Evolutionary conservation across 2,113 vertebrate species (phyloP).

Genomic region (Phocoena phocoena): DNA sequence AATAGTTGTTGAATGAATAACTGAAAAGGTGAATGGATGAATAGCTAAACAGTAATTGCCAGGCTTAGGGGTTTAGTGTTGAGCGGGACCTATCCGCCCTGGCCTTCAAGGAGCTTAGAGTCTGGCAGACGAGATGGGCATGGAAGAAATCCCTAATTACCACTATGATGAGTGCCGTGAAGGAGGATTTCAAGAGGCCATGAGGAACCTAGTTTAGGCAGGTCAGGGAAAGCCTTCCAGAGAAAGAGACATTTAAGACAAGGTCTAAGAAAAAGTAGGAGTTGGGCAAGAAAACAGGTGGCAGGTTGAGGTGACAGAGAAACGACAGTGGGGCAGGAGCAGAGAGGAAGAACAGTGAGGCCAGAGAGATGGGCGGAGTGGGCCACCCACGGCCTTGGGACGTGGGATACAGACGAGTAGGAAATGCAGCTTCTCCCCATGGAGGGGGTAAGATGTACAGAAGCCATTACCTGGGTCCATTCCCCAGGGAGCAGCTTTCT

Average conservation of each 20-base stretch:
- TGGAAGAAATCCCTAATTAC: not conserved
- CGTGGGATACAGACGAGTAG: fast-evolving
- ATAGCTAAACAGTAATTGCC: not conserved
- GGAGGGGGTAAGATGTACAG: fast-evolving
- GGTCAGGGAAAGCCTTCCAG: not conserved
- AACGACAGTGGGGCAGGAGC: fast-evolving
- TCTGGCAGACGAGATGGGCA: not conserved
- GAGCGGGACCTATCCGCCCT: not conserved
- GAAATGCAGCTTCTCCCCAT: fast-evolving
- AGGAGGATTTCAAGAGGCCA: not conserved
- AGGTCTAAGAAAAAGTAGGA: not conserved
- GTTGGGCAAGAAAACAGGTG: not conserved
- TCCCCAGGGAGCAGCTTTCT: not conserved
- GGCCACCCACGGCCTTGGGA: too few species aligned
- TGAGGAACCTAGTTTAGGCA: not conserved
- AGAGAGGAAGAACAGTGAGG: fast-evolving
- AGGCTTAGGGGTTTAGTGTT: not conserved
- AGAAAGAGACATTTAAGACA: not conserved
- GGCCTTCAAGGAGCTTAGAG: not conserved
- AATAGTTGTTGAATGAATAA: not conserved
- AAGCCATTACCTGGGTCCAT: not conserved
- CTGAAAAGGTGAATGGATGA: not conserved
- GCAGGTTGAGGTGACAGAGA: fast-evolving
- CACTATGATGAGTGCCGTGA: fast-evolving
- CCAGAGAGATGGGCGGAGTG: fast-evolving